These are phyloP conservation scores for Drosophila neocordata DNA, from an alignment of 1,140 invertebrate species.

Conservation along the genomic window DNA sequence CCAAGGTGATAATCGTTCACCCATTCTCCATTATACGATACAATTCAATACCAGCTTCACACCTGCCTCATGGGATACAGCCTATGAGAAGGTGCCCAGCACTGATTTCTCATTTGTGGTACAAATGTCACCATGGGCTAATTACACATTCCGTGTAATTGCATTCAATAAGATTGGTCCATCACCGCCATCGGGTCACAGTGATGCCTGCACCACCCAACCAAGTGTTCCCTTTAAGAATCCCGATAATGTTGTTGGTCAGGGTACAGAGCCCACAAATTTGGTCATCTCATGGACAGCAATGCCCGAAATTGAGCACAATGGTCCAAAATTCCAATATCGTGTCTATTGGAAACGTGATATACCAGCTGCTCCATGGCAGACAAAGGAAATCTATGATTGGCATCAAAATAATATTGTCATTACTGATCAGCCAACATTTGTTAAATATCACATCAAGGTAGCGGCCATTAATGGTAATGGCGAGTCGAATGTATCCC, in stretches of 20 bases:
- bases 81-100: constrained; percentile 90
- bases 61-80: constrained; percentile 94
- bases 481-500: constrained; percentile 93
- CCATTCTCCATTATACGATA: constrained; percentile 95
- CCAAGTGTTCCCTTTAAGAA: constrained; percentile 96
- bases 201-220: constrained; percentile 92
- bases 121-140: constrained; percentile 94
- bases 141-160: constrained; percentile 98
- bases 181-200: constrained; percentile 92
- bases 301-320: constrained; percentile 98
- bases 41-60: constrained; percentile 98
- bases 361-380: constrained; percentile 89
- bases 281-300: constrained; percentile 97
- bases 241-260: constrained; percentile 96
- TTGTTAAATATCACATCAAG: constrained; percentile 95
- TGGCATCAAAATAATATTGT: constrained; percentile 88
- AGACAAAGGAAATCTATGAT: constrained; percentile 89
- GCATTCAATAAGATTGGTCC: constrained; percentile 96
- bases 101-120: constrained; percentile 90
- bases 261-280: constrained; percentile 94
- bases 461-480: constrained; percentile 95
- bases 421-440: constrained; percentile 94
- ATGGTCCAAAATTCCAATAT: constrained; percentile 96
- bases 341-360: constrained; percentile 93
- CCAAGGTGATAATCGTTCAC: constrained; percentile 96